A percentile compares a stretch with the other conserved stretches of the same genome.
Conservation (phyloP, 2,113 vertebrate species). For the Synchiropus splendidus region DNA sequence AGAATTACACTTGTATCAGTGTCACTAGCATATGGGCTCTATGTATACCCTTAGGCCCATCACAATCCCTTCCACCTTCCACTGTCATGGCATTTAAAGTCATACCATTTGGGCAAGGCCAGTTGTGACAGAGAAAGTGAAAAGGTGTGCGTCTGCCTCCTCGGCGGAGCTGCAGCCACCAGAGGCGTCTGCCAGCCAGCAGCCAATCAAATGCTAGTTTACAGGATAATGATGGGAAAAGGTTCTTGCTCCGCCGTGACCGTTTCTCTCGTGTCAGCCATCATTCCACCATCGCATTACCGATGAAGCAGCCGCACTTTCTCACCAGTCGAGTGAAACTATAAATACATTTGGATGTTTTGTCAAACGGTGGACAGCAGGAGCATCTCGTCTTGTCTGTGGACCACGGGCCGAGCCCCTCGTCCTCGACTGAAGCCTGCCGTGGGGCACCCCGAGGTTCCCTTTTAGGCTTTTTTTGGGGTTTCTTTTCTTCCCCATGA, state of each 20-base stretch:
- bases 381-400: too few relatives aligned
- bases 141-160: conserved; percentile 67
- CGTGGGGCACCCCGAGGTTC: too few relatives aligned
- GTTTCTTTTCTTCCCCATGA: too few relatives aligned
- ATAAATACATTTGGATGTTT: too few relatives aligned
- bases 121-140: conserved; percentile 80
- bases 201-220: conserved; percentile 76
- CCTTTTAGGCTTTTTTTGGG: too few relatives aligned
- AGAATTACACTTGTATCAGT: conserved; percentile 96
- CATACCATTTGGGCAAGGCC: conserved; percentile 86
- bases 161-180: conserved; percentile 74
- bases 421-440: too few relatives aligned
- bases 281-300: too few relatives aligned
- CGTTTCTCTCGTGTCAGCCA: too few relatives aligned
- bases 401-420: too few relatives aligned
- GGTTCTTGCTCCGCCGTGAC: conserved; percentile 22
- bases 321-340: too few relatives aligned
- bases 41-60: conserved; percentile 91
- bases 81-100: conserved; percentile 90
- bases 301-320: too few relatives aligned
- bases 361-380: too few relatives aligned
- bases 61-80: conserved; percentile 72
- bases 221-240: conserved; percentile 76
- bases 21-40: conserved; percentile 87
- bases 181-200: conserved; percentile 69